Conservation (phyloP, 1,140 invertebrate genomes). For the Heliconius melpomene region DNA sequence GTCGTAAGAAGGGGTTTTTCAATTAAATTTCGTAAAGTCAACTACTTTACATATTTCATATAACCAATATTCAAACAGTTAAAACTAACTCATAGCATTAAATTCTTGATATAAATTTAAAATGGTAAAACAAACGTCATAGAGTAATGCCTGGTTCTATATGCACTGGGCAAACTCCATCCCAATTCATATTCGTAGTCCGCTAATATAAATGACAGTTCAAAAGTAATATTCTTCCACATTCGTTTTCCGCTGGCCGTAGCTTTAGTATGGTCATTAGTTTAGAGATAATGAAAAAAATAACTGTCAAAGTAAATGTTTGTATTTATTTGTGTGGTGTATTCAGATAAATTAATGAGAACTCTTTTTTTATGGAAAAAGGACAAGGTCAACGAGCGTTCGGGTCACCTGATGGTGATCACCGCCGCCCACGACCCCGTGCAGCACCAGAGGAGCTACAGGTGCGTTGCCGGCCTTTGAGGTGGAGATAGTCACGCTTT, state of each 20-base stretch:
- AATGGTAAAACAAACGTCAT: background rate
- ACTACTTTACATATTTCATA: no score
- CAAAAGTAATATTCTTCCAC: conserved; percentile 8
- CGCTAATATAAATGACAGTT: conserved; percentile 17
- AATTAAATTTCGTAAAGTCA: no score
- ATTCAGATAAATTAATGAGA: background rate
- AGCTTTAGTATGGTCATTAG: background rate
- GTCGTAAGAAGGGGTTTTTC: no score
- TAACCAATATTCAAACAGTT: no score
- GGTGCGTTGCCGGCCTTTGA: no score
- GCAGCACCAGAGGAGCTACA: no score
- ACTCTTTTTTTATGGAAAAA: no score
- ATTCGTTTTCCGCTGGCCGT: background rate
- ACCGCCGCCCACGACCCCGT: no score
- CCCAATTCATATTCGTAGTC: conserved; percentile 14
- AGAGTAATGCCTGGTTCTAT: conserved; percentile 4
- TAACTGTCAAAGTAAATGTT: background rate
- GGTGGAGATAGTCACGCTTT: no score
- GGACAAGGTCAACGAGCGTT: no score
- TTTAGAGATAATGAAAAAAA: conserved; percentile 2
- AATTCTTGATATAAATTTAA: background rate
- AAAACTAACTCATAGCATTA: background rate
- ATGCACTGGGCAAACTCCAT: conserved; percentile 14
- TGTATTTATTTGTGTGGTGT: background rate
- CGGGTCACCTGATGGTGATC: no score